Evolutionary conservation across 2,888 invertebrate genomes (phyloP).

Genomic region (Diaphora mendica): DNA sequence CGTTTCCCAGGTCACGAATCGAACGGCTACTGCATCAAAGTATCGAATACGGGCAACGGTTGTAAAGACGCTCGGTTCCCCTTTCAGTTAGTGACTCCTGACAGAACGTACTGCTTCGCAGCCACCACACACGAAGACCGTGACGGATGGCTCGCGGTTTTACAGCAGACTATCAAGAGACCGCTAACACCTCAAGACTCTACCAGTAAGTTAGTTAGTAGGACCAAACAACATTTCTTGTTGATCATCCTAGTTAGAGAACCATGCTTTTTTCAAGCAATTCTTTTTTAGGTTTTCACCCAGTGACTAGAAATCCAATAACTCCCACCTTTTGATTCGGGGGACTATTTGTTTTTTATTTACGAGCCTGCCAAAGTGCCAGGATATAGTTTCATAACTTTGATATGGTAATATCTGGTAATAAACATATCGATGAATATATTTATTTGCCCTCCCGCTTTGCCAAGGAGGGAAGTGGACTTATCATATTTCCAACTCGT

Average conservation of each 20-base stretch:
- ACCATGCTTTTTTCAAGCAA: background rate
- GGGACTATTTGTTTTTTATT: no score
- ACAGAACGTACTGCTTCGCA: constrained; percentile 91
- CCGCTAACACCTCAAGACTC: constrained; percentile 93
- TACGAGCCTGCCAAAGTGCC: no score
- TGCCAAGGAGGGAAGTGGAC: no score
- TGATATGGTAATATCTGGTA: background rate
- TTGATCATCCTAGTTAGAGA: background rate
- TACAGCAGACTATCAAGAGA: constrained; percentile 91
- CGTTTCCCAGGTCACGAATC: constrained; percentile 87
- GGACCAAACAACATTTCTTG: background rate
- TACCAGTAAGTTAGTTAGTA: constrained; percentile 87
- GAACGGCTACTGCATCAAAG: constrained; percentile 91
- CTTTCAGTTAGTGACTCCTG: constrained; percentile 94
- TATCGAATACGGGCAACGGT: constrained; percentile 82
- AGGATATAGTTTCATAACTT: background rate
- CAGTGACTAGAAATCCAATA: background rate
- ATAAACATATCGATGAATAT: no score
- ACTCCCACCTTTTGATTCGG: no score
- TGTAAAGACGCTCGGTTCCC: constrained; percentile 92
- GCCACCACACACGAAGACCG: constrained; percentile 92
- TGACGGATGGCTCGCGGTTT: constrained; percentile 92
- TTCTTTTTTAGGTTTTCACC: background rate
- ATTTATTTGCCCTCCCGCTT: no score
- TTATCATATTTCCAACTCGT: no score